Percentiles rank a stretch among this genome's conserved stretches.
phyloP scores from a whole-genome alignment of 2,888 invertebrate species.

The Tridacna crocea region DNA sequence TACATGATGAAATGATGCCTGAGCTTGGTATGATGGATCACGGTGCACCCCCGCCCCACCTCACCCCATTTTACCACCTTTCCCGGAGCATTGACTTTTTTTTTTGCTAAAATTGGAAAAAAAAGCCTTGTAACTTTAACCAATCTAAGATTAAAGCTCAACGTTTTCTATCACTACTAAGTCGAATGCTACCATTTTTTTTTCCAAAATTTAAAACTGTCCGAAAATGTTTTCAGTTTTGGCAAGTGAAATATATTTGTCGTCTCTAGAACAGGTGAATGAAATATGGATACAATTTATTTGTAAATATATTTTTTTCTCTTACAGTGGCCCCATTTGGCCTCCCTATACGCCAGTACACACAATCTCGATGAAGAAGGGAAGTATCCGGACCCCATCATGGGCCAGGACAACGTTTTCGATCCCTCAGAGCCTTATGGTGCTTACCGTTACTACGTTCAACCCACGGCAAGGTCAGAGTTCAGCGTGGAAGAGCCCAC shows the following conservation, averaged over 20 bases:
- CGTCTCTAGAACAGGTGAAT: not conserved
- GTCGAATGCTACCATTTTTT: no score
- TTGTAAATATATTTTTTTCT: not conserved
- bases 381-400: slow-evolving; percentile 56
- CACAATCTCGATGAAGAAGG: slow-evolving; percentile 63
- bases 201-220: not conserved
- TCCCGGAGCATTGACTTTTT: no score
- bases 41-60: no score
- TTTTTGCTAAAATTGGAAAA: no score
- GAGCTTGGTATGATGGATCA: no score
- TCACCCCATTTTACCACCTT: no score
- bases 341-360: slow-evolving; percentile 63
- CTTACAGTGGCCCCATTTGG: slow-evolving; percentile 66
- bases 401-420: slow-evolving; percentile 64
- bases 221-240: not conserved
- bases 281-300: not conserved
- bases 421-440: slow-evolving; percentile 62
- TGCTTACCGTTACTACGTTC: slow-evolving; percentile 59
- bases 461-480: slow-evolving; percentile 55
- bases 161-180: no score
- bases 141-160: no score
- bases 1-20: no score
- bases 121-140: no score
- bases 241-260: not conserved
- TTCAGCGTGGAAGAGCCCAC: slow-evolving; percentile 58